Evolutionary conservation across 2,113 vertebrate genomes (phyloP).

Genomic region (Zeus faber): DNA sequence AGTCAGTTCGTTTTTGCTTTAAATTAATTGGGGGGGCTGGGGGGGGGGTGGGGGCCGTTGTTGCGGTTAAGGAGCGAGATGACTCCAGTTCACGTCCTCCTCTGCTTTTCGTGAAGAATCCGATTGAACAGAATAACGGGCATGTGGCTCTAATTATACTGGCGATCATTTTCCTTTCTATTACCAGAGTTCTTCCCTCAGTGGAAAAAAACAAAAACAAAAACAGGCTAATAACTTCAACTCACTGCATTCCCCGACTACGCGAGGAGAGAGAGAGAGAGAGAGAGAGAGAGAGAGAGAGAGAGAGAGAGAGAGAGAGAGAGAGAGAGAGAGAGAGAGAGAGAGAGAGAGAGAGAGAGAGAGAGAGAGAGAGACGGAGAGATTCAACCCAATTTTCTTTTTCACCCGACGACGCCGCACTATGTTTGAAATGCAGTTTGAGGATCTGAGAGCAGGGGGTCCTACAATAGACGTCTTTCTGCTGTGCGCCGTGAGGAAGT

Average conservation of each 20-base stretch:
- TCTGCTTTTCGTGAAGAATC: background rate
- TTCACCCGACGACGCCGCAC: no score
- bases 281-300: background rate
- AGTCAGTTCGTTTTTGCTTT: background rate
- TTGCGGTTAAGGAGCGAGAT: background rate
- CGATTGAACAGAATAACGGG: no score
- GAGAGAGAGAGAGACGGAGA: no score
- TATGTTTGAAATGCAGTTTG: no score
- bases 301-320: background rate
- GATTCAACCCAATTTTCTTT: no score
- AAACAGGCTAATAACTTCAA: constrained; percentile 19
- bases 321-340: no score
- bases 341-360: no score
- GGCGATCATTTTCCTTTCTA: constrained; percentile 1
- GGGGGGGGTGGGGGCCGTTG: background rate
- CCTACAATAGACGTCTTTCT: no score
- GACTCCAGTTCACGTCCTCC: background rate
- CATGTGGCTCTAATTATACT: constrained; percentile 42
- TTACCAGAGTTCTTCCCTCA: constrained; percentile 8
- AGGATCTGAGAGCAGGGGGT: no score
- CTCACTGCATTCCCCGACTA: constrained; percentile 3
- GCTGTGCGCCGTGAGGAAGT: no score
- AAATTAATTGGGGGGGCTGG: background rate
- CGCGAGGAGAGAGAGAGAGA: background rate
- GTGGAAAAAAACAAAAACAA: background rate